Base-by-base conservation (phyloP, 2,888 invertebrate genomes). In the Muschampia staudingeri region DNA sequence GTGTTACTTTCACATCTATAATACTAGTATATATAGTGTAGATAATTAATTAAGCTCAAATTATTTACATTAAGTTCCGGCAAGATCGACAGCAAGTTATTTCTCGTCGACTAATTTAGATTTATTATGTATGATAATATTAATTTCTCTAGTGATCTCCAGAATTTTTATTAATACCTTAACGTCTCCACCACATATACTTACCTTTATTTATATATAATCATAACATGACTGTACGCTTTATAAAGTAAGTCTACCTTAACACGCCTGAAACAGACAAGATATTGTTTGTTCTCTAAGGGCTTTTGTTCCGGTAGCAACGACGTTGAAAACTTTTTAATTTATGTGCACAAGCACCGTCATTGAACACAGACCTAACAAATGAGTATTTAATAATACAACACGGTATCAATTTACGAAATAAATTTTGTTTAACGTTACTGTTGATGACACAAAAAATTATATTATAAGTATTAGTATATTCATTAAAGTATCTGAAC, bases 301-400 rank as follows among this genome's bases (percentile, higher is more conserved):
- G 25, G 70, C 70, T 67, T 69, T 71, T 78, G 78, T 78, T 71
- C 30, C 56, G 78, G 42, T 52, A 34, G 69, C n/a, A n/a, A 67
- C 25, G 71, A 56, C 40, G 71, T 67, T 78, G 71, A 71, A 69
- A 56, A 78, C 56, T 78, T 78, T 52, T 70, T 77, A 67, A 77
- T 69, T 77, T 77, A 44, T 69, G 73, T 34, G 34, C 52, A 71
- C 42, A 73, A 73, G 37, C 48, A 73, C 48, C 44, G 37, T 37
- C n/a, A 16, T n/a, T 69, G 7, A 69, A 69, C 34, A 16, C 16
- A 37, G 37, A 16, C 16, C n/a, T n/a, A 69, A 69, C 69, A 37
- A 69, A 69, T 65, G 61, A 30, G 25, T 12, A 14, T 65, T 65
- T 65, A 65, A 65, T 65, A 61, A 65, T 7, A 40, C 61, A 61